Percentiles rank a stretch among this genome's conserved stretches.
phyloP scores from a whole-genome alignment of 2,888 invertebrate species.

The Endotricha flammealis region DNA sequence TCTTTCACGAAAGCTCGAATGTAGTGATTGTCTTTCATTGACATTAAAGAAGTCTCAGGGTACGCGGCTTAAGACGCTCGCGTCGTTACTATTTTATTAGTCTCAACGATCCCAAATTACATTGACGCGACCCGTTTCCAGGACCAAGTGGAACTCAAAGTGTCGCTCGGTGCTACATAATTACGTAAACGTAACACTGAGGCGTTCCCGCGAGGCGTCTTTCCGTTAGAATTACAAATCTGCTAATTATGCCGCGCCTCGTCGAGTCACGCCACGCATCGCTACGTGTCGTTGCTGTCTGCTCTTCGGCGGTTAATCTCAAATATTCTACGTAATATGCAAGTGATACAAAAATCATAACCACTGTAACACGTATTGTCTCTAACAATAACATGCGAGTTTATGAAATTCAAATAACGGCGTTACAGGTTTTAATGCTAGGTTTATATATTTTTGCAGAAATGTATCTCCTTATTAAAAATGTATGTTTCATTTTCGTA shows the following conservation, averaged over 20 bases:
- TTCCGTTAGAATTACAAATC: constrained; percentile 45
- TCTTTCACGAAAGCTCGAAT: too few species aligned
- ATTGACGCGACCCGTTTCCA: constrained; percentile 22
- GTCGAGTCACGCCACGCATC: constrained; percentile 27
- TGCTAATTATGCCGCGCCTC: constrained; percentile 34
- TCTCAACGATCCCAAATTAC: constrained; percentile 29
- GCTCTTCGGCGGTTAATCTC: constrained; percentile 8
- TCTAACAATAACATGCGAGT: too few species aligned
- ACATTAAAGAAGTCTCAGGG: constrained; percentile 13
- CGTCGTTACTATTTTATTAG: constrained; percentile 14
- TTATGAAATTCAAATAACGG: too few species aligned
- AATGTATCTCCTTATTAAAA: too few species aligned
- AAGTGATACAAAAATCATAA: too few species aligned
- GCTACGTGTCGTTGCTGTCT: constrained; percentile 15
- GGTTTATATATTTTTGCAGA: too few species aligned
- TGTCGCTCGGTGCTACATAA: constrained; percentile 19
- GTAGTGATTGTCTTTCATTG: constrained; percentile 4
- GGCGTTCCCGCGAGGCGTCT: constrained; percentile 13
- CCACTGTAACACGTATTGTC: too few species aligned
- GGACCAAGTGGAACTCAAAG: constrained; percentile 26
- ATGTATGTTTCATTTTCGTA: too few species aligned
- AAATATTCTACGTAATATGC: constrained; percentile 1
- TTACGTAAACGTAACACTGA: constrained; percentile 19
- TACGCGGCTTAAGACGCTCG: constrained; percentile 11
- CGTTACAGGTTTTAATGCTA: too few species aligned